A percentile compares a stretch with the other conserved stretches of the same genome.
Conservation (phyloP, 1,140 invertebrate genomes). For the Hesperophylax magnus region DNA sequence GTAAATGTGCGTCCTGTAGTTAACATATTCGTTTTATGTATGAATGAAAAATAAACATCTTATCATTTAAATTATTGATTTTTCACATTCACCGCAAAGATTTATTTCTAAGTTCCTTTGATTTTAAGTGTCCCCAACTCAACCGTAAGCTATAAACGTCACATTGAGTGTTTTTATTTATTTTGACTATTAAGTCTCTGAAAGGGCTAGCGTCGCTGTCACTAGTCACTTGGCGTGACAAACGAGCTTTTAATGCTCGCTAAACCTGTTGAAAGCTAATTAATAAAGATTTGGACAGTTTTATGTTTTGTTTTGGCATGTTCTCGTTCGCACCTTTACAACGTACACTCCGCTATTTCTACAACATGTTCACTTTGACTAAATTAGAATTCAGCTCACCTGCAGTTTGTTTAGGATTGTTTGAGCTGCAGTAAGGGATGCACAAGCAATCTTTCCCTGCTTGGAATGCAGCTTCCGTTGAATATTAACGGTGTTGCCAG, state of each 20-base stretch:
- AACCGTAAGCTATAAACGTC: too few relatives aligned
- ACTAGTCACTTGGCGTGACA: not conserved
- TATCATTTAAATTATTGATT: too few relatives aligned
- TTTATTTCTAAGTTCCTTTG: too few relatives aligned
- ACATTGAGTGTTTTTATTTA: too few relatives aligned
- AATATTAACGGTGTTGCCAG: not conserved
- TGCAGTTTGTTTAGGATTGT: not conserved
- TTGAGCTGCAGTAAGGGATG: not conserved
- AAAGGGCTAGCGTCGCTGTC: too few relatives aligned
- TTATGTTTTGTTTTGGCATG: not conserved
- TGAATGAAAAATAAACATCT: too few relatives aligned
- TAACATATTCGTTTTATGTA: too few relatives aligned
- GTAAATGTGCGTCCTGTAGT: too few relatives aligned
- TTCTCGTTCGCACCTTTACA: not conserved
- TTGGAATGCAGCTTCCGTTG: not conserved
- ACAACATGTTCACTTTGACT: not conserved
- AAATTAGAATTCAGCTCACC: not conserved
- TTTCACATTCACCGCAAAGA: too few relatives aligned
- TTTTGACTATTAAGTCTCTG: too few relatives aligned
- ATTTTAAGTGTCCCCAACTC: too few relatives aligned
- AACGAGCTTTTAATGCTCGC: constrained; percentile 26
- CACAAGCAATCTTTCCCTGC: not conserved
- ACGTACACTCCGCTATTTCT: not conserved
- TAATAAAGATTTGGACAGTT: constrained; percentile 12
- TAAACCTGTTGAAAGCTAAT: constrained; percentile 8